Base-by-base conservation (phyloP, 2,888 invertebrate genomes). In the Apodemia duryi region DNA sequence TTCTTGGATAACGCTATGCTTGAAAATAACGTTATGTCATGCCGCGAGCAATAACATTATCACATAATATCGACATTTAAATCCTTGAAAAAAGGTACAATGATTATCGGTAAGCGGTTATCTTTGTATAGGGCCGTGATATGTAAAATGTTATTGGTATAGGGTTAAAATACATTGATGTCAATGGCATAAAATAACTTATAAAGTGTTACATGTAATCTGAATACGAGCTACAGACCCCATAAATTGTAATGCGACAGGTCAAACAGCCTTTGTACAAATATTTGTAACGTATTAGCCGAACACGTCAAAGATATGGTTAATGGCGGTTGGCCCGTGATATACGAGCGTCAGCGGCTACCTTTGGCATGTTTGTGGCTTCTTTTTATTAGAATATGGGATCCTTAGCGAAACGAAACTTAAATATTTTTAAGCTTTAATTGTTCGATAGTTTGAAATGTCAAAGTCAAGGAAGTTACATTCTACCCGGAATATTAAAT, bases 261-360 rank as follows among this genome's bases (percentile, higher is more conserved):
- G 13, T 57, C 57, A 32, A 57, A 29, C 57, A 29, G 57, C 69
- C 70, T 69, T 73, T 73, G 72, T 71, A 73, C 71, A 70, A 70
- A 72, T 74, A 76, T 78, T 75, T 75, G 76, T 77, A 74, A 72
- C 75, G 72, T 73, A 77, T 77, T 77, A 77, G 74, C 69, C 67
- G 72, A 71, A 67, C 73, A 67, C 65, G 57, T 60, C 61, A 63
- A 52, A 57, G 67, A 70, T 70, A 69, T 68, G 67, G 29, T 66
- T 67, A 67, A 68, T 68, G 66, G 67, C 65, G 32, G 46, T 41
- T 9, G 11, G 51, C 63, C 32, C 29, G 11, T 69, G 69, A 68
- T 68, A 67, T 69, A 68, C 62, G 41, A 63, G 43, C 38, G 49
- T 28, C 13, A 29, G 43, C 63, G 66, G 54, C 66, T 64, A 63